A percentile compares a stretch with the other conserved stretches of the same genome.
Evolutionary conservation across 2,888 invertebrate genomes (phyloP).

Genomic region (Drosophila anomelani): DNA sequence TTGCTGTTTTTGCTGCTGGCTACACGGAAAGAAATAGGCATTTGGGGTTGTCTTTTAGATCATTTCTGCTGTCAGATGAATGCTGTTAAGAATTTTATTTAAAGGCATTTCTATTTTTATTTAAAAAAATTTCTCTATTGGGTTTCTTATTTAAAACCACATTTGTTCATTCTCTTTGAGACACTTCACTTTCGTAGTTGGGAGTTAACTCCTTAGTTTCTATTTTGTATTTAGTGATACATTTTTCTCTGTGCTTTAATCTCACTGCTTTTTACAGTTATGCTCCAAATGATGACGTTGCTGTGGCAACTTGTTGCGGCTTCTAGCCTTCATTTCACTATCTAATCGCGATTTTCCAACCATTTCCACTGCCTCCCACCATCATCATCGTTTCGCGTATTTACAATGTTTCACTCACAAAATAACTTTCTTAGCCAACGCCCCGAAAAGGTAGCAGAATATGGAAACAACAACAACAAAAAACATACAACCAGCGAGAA

Average conservation of each 20-base stretch:
- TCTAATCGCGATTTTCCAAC: constrained; percentile 59
- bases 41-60: not conserved
- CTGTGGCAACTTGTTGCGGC: constrained; percentile 59
- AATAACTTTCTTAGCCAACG: constrained; percentile 71
- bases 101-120: not conserved
- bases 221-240: not conserved
- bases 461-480: constrained; percentile 19
- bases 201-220: not conserved
- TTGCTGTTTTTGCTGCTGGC: constrained; percentile 29
- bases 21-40: constrained; percentile 3
- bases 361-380: constrained; percentile 13
- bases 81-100: not conserved
- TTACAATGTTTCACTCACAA: constrained; percentile 5
- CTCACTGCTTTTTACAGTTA: constrained; percentile 75
- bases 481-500: constrained; percentile 46
- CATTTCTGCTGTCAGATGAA: not conserved
- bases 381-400: not conserved
- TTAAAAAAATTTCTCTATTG: not conserved
- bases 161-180: not conserved
- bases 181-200: not conserved
- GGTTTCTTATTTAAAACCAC: not conserved
- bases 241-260: constrained; percentile 49
- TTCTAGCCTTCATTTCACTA: constrained; percentile 51
- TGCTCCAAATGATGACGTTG: constrained; percentile 73
- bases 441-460: constrained; percentile 64